These are phyloP conservation scores for Candoia aspera DNA, from an alignment of 2,113 vertebrate species.

Conservation along the genomic window DNA sequence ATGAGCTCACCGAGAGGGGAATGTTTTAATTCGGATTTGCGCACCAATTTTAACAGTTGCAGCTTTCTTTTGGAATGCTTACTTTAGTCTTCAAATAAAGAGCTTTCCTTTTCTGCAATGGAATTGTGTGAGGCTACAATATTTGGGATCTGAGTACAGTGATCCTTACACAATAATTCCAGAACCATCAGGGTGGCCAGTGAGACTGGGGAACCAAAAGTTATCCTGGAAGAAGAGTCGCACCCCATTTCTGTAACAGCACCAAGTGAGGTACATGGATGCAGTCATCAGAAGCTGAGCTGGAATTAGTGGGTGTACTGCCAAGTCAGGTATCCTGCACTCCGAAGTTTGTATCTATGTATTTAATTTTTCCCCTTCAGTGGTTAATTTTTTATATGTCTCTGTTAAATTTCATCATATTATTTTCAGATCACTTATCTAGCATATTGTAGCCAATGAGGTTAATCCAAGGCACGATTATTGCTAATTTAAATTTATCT, in stretches of 20 bases:
- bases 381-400: background rate
- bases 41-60: no score
- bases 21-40: no score
- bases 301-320: background rate
- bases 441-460: background rate
- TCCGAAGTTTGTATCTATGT: background rate
- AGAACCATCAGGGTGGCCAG: no score
- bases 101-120: no score
- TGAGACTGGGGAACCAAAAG: background rate
- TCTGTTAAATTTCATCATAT: background rate
- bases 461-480: background rate
- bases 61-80: no score
- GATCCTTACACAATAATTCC: no score
- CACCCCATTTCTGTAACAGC: background rate
- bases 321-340: background rate
- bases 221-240: background rate
- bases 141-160: no score
- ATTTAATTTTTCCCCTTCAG: background rate
- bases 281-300: background rate
- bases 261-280: background rate
- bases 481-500: background rate
- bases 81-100: no score
- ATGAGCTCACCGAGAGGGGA: no score
- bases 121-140: no score
- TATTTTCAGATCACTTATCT: background rate